A percentile compares a stretch with the other conserved stretches of the same genome.
Evolutionary conservation across 2,113 vertebrate species (phyloP).

Genomic region (Thalassarche chlororhynchos): DNA sequence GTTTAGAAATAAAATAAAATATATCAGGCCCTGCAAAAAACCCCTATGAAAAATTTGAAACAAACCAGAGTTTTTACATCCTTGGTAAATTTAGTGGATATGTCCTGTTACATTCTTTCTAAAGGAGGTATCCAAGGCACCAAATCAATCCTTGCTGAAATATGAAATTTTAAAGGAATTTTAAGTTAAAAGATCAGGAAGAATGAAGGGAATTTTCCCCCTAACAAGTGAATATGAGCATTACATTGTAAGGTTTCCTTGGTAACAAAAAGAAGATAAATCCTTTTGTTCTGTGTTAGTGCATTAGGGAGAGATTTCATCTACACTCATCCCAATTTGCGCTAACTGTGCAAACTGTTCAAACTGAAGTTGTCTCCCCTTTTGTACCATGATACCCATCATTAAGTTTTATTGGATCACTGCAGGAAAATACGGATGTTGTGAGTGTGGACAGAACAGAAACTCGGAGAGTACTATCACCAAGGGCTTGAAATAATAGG

Average conservation of each 20-base stretch:
- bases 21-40: background rate
- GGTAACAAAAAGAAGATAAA: conserved; percentile 55
- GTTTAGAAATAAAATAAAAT: background rate
- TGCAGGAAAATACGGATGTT: background rate
- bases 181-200: background rate
- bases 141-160: background rate
- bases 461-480: background rate
- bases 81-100: background rate
- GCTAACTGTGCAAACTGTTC: conserved; percentile 38
- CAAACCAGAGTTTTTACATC: background rate
- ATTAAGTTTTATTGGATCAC: conserved; percentile 53
- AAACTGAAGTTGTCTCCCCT: background rate
- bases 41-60: background rate
- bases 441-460: background rate
- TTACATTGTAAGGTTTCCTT: conserved; percentile 47
- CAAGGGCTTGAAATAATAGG: background rate
- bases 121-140: background rate
- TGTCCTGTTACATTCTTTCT: background rate
- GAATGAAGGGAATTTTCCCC: background rate
- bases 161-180: background rate
- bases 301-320: conserved; percentile 33
- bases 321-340: conserved; percentile 25
- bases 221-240: conserved; percentile 6
- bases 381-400: conserved; percentile 33
- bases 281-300: conserved; percentile 45